Base-by-base conservation (phyloP, 2,797 vertebrate genomes). In the Cossypha heuglini region DNA sequence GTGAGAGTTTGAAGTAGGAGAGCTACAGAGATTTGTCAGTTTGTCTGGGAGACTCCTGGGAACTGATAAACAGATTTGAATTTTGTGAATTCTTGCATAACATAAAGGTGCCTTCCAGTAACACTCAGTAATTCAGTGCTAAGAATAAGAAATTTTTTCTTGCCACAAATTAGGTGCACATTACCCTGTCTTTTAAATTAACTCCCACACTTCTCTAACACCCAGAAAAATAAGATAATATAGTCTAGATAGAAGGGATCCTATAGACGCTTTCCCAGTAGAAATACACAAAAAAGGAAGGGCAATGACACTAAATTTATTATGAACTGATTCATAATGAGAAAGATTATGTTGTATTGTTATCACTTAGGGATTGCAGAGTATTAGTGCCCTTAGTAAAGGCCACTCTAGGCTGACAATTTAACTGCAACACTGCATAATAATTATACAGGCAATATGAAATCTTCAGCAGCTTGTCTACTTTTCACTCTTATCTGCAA, bases 381-480 rank as follows among this genome's bases (percentile, higher is more conserved):
- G 33, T 87, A 82, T 85, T 94, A 92, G 67, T 77, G 66, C 62
- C 79, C 28, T 72, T 78, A 91, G 55, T 85, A 66, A 88, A 90
- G 57, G 19, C 84, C 55, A 33, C 61, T 83, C 38, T 83, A 82
- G 75, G 76, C 52, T 67, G 84, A 82, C 26, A 73, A 61, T 89
- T 92, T 91, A 67, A 71, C 87, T 85, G 78, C 72, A 91, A 52
- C 52, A 52, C 84, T 86, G 61, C 68, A 49, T 87, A 91, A 79
- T 92, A 82, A 85, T 96, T 92, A 61, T 43, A 74, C 35, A 91
- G 75, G 78, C 75, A 67, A 85, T 95, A 90, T 63, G 93, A 95
- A 94, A 94, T 92, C 84, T 87, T 94, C 71, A 80, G 84, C 81
- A 74, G 78, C 86, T 96, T 94, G 78, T 85, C 96, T 94, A 49